phyloP scores from a whole-genome alignment of 2,113 vertebrate genomes.

The Fulmarus glacialis region DNA sequence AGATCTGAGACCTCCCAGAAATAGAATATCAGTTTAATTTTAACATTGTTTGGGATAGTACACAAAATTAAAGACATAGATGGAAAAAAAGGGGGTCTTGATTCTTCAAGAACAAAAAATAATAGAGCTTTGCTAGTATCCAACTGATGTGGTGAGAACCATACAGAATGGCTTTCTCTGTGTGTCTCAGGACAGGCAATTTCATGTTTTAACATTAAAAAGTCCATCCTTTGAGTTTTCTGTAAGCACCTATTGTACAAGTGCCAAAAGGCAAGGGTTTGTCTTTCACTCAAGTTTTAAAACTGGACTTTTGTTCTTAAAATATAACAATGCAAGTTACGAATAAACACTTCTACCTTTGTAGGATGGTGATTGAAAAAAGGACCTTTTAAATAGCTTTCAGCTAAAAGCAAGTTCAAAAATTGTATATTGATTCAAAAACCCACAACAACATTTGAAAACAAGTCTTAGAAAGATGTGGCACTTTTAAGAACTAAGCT shows the following conservation, averaged over 20 bases:
- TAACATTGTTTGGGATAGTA: neutral
- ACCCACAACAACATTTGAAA: neutral
- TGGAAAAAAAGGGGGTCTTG: neutral
- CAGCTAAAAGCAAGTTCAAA: constrained; percentile 30
- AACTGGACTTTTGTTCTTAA: neutral
- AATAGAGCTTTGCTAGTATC: neutral
- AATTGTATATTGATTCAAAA: constrained; percentile 44
- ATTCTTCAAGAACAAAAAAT: neutral
- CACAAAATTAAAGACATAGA: neutral
- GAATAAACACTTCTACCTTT: constrained; percentile 13
- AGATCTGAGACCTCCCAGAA: neutral
- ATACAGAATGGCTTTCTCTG: neutral
- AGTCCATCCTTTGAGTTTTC: neutral
- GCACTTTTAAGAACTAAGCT: constrained; percentile 41
- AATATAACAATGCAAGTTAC: neutral
- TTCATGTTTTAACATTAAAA: neutral
- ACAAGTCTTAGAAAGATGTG: neutral
- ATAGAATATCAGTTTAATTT: neutral
- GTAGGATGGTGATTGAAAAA: neutral
- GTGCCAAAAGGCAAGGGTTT: neutral
- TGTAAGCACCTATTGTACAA: neutral
- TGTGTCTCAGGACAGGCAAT: neutral
- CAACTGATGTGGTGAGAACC: neutral
- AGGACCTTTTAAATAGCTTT: constrained; percentile 19
- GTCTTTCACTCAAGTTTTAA: constrained; percentile 11